Base-by-base conservation (phyloP, 1,140 invertebrate species). In the Heliconius melpomene region DNA sequence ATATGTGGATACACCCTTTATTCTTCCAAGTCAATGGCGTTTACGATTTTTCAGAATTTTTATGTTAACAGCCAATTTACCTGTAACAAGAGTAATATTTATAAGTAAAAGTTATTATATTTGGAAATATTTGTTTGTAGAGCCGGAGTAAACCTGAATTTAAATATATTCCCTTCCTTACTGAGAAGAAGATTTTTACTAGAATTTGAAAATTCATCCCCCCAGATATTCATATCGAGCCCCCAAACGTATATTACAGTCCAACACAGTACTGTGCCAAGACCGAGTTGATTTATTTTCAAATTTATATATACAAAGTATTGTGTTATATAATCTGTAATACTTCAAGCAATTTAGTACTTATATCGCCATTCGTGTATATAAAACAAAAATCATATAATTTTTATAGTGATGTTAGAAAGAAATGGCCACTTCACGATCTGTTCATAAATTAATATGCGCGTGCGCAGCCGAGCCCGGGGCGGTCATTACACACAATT, bases 391-490 rank as follows among this genome's bases (percentile, higher is more conserved):
- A 80, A 36, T 74, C 40, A 46, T 46, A 46, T 3, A 46, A 46
- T 46, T 46, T 74, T 40, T 77, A 79, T 75, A 77, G 57, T 74
- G 74, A 72, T 66, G 75, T 29, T 60, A 74, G 52, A 40, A 79
- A 80, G 78, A 82, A 84, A 84, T 84, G 77, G 77, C 76, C 72
- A 74, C 70, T 82, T 79, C 83, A 84, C 83, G 83, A 82, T 72
- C 46, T 29, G 40, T 75, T 75, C 23, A 46, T 82, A 82, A 82
- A 82, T 82, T 78, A 72, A 75, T 50, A 29, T 54, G 77, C 81
- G 75, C 76, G 74, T 71, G 81, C 83, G 79, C 74, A 77, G 40
- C 74, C 72, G 57, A 73, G 75, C 70, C 75, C 73, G 78, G 74
- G 72, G 72, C 18, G 73, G 74, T 77, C 79, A 81, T 82, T 84